Evolutionary conservation across 1,140 invertebrate species (phyloP).

Genomic region (Polypedilum pembai): DNA sequence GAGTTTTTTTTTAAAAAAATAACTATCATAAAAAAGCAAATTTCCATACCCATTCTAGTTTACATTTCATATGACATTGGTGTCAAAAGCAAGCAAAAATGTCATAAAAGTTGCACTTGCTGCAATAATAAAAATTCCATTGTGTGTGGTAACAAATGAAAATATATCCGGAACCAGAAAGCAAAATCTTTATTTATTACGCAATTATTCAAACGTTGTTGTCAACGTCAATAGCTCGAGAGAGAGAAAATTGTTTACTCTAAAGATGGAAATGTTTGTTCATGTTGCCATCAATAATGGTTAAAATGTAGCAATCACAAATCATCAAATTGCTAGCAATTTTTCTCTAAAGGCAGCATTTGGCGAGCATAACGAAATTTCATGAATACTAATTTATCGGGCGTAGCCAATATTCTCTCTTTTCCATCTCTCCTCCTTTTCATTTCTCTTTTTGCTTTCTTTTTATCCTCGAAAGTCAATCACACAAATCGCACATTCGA

Average conservation of each 20-base stretch:
- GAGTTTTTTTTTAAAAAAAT: too few relatives aligned
- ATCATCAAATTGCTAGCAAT: constrained; percentile 12
- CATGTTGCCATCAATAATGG: constrained; percentile 1
- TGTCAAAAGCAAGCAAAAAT: too few relatives aligned
- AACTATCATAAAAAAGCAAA: too few relatives aligned
- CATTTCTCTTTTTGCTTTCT: background rate
- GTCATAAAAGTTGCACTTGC: background rate
- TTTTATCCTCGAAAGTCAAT: background rate
- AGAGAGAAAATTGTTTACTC: background rate
- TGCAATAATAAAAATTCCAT: background rate
- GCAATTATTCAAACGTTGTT: background rate
- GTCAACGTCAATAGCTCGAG: background rate
- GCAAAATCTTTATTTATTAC: constrained; percentile 13
- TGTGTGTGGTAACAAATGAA: background rate
- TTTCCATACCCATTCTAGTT: too few relatives aligned
- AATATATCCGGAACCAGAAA: background rate
- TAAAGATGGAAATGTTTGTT: constrained; percentile 12
- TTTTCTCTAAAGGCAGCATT: background rate
- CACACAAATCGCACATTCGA: background rate
- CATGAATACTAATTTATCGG: constrained; percentile 27
- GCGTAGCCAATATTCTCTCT: background rate
- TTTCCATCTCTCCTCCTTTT: background rate
- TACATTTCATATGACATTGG: too few relatives aligned
- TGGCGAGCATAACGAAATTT: background rate
- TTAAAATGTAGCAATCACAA: constrained; percentile 13